These are phyloP conservation scores for Xylota sylvarum DNA, from an alignment of 2,888 invertebrate species.

Conservation along the genomic window DNA sequence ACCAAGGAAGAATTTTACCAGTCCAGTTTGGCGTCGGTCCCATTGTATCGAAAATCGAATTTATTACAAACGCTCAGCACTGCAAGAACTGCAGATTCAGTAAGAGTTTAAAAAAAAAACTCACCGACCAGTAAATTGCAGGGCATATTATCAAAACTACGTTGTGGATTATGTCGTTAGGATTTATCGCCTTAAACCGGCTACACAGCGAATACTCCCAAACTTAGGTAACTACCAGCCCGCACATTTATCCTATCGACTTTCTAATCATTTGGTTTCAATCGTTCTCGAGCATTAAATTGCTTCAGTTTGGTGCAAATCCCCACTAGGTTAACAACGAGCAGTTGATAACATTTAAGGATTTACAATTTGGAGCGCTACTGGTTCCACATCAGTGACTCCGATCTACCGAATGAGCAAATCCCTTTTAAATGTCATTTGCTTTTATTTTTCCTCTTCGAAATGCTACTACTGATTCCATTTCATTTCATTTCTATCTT, in stretches of 20 bases:
- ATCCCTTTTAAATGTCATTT: constrained; percentile 71
- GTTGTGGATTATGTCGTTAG: constrained; percentile 57
- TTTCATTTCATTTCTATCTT: constrained; percentile 43
- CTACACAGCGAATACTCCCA: constrained; percentile 27
- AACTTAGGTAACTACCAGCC: constrained; percentile 12
- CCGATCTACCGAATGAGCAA: constrained; percentile 59
- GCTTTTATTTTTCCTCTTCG: constrained; percentile 40
- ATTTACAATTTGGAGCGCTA: constrained; percentile 46
- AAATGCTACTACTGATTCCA: constrained; percentile 4
- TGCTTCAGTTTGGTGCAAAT: constrained; percentile 40
- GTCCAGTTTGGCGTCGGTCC: too few relatives aligned
- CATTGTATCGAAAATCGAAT: too few relatives aligned
- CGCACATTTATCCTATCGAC: not conserved
- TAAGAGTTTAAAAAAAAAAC: not conserved
- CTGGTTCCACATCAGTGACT: constrained; percentile 52
- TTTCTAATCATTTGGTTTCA: constrained; percentile 54
- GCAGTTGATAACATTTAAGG: constrained; percentile 60
- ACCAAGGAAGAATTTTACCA: too few relatives aligned
- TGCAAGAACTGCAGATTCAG: not conserved
- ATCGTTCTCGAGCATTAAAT: constrained; percentile 41
- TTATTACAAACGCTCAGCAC: not conserved
- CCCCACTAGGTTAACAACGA: constrained; percentile 55
- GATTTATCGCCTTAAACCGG: constrained; percentile 56
- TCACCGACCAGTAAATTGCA: constrained; percentile 9
- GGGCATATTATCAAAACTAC: constrained; percentile 39